Evolutionary conservation across 2,113 vertebrate genomes (phyloP), one percentile per base, ranked within the genome.

Genomic region (Antigone vipio): DNA sequence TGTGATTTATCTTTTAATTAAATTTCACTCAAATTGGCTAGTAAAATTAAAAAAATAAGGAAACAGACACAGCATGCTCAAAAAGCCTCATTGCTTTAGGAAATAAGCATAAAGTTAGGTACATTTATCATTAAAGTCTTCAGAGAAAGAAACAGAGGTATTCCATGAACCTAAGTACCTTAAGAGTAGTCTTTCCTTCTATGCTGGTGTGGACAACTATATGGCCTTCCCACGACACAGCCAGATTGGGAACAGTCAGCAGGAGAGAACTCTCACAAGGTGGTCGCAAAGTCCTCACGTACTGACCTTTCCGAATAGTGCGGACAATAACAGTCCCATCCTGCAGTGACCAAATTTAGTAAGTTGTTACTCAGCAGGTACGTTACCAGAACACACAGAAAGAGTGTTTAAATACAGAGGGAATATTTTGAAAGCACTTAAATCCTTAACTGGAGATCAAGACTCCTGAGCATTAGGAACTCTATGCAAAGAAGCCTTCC

Each of bases 211-310:
- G 98, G 59, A 99, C 97, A 56, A 99, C 98, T 80, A 99, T 97
- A 94, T 99, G 99, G 77, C 99, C 99, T 98, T 99, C 99, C 98
- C 98, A 99, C 71, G 99, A 99, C 86, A 99, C 83, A 47, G 99
- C 98, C 96, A 99, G 97, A 83, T 98, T 99, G 49, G 98, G 99
- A 97, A 99, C 97, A 53, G 98, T 98, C 63, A 99, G 96, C 22
- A 98, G 98, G 73, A 99, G 98, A 11, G 99, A 99, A 95, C 99
- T 99, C 92, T 99, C 99, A 88, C 98, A 99, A 6, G 99, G 99
- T 0, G 99, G 99, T 5, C 98, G 98, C 96, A 99, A 96, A 58
- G 98, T 99, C 85, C 98, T 98, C 98, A 99, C 98, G 29, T 99
- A 99, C 95, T 99, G 99, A 63, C 99, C 99, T 62, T 98, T 98